A percentile compares a stretch with the other conserved stretches of the same genome.
These are phyloP conservation scores for Alethe castanea DNA, from an alignment of 2,113 vertebrate genomes.

Conservation along the genomic window DNA sequence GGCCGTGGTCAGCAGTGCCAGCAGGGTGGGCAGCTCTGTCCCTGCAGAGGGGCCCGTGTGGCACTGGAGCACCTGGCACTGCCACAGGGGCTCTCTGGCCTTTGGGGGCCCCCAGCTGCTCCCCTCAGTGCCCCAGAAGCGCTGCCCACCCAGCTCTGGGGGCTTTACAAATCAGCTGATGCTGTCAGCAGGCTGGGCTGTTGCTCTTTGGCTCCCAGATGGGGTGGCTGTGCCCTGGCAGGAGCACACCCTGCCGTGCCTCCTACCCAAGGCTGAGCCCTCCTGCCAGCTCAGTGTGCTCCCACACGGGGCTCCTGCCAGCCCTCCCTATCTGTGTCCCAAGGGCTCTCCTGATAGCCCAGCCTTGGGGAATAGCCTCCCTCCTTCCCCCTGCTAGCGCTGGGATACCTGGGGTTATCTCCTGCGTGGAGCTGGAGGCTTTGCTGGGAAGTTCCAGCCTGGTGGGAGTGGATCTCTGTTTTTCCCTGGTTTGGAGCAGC, in stretches of 20 bases:
- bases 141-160: accelerated
- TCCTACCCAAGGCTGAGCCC: not conserved
- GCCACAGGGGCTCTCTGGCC: not conserved
- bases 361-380: not conserved
- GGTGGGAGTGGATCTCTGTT: not conserved
- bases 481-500: not conserved
- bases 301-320: not conserved
- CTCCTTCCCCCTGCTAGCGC: not conserved
- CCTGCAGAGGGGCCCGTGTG: accelerated
- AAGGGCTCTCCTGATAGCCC: not conserved
- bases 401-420: not conserved
- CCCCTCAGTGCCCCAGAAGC: not conserved
- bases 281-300: not conserved
- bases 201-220: accelerated
- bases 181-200: accelerated
- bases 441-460: not conserved
- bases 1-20: accelerated
- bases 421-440: not conserved
- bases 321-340: not conserved
- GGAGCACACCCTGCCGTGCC: accelerated
- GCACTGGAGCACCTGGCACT: accelerated
- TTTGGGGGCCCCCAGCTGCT: not conserved
- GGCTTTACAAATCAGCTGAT: accelerated
- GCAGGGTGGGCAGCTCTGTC: not conserved
- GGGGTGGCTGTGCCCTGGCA: too few relatives aligned